Evolutionary conservation across 2,888 invertebrate genomes (phyloP).

Genomic region (Trissolcus brochymenae): DNA sequence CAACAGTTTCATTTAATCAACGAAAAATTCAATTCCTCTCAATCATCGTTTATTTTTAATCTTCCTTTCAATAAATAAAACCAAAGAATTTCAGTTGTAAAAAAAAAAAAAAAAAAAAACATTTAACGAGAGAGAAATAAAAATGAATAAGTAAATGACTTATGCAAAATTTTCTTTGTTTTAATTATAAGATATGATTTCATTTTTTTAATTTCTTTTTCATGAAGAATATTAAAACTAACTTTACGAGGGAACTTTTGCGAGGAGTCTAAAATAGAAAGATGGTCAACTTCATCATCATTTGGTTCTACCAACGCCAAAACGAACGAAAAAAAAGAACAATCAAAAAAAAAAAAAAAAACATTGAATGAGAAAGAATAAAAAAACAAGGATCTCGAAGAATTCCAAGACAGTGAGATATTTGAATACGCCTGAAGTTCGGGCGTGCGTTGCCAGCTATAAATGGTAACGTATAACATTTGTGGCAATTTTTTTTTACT

Average conservation of each 20-base stretch:
- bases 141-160: too few species aligned
- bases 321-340: conserved; percentile 14
- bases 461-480: conserved; percentile 19
- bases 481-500: too few species aligned
- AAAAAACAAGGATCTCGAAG: conserved; percentile 46
- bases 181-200: too few species aligned
- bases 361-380: conserved; percentile 30
- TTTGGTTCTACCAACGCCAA: conserved; percentile 63
- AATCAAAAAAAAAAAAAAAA: too few species aligned
- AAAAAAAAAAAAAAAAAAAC: too few species aligned
- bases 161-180: too few species aligned
- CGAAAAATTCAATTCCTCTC: conserved; percentile 28
- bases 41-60: conserved; percentile 25
- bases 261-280: conserved; percentile 61
- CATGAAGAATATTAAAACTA: conserved; percentile 68
- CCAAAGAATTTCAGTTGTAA: too few species aligned
- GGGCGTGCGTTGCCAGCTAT: conserved; percentile 20
- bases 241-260: conserved; percentile 72
- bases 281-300: conserved; percentile 73
- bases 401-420: conserved; percentile 45
- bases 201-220: conserved; percentile 5
- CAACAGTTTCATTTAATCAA: neutral
- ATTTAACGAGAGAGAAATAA: too few species aligned
- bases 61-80: too few species aligned
- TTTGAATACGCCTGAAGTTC: conserved; percentile 42